These are phyloP conservation scores for Globodera rostochiensis DNA, from an alignment of 1,140 invertebrate genomes.

Conservation along the genomic window DNA sequence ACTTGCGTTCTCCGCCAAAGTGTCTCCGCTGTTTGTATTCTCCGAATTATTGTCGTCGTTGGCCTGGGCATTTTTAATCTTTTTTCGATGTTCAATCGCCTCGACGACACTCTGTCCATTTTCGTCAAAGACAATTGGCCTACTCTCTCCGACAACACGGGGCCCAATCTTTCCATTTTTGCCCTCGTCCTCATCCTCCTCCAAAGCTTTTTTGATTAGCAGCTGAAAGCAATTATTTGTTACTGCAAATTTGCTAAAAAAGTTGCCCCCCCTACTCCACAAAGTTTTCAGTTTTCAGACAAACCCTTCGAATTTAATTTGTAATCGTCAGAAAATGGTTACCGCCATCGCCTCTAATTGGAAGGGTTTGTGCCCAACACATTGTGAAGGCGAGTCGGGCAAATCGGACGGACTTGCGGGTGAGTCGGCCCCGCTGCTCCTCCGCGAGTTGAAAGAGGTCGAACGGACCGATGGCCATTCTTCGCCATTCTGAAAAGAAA, in stretches of 20 bases:
- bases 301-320: no score
- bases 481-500: neutral
- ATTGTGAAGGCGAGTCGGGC: slow-evolving; percentile 39
- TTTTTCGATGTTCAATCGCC: neutral
- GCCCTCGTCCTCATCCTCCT: slow-evolving; percentile 7
- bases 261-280: neutral
- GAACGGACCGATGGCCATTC: slow-evolving; percentile 12
- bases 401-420: slow-evolving; percentile 34
- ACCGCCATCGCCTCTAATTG: slow-evolving; percentile 25
- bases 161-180: neutral
- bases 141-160: neutral
- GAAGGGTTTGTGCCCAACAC: slow-evolving; percentile 23
- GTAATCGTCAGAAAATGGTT: neutral
- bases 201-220: slow-evolving; percentile 20
- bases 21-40: neutral
- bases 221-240: neutral
- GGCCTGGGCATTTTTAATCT: neutral
- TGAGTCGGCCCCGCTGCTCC: slow-evolving; percentile 32
- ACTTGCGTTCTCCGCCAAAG: slow-evolving; percentile 2
- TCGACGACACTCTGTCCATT: no score
- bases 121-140: neutral
- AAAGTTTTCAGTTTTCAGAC: neutral
- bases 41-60: neutral
- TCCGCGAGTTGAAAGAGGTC: neutral
- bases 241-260: neutral